Evolutionary conservation across 2,888 invertebrate species (phyloP), one percentile per base, ranked within the genome.

Genomic region (Coleophora flavipennella): DNA sequence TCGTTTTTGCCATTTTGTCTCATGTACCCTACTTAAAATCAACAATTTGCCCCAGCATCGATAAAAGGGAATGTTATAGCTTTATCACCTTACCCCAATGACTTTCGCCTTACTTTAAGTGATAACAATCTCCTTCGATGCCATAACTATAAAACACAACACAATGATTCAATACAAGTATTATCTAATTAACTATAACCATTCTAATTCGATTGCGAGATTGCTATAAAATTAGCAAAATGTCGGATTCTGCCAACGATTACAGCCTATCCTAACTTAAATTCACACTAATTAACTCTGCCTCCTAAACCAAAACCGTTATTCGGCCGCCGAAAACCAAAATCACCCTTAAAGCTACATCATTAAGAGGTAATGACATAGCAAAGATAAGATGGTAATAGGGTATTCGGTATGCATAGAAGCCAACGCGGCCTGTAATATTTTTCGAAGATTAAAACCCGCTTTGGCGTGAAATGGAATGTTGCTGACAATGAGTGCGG

Each of bases 381-480:
- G 44, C 14, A 29, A 8, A 1, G 3, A 12, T 31, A 38, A 13
- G 13, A 34, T 37, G 26, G 45, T 39, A 27, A 38, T 33, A 25
- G 35, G 13, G 20, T 26, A 36, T 29, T 42, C 35, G 31, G 40
- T 45, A 45, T 45, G 45, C 45, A 45, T 45, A 42, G 43, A 38
- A 31, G n/a, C 13, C 26, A 27, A 29, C 33, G 33, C 14, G 33
- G 38, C 36, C 40, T 40, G 33, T 33, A 40, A 43, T 40, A 43
- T 43, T 43, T 43, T 43, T 40, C 38, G 40, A 27, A 39, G 36
- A 42, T 42, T 41, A 41, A 32, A 41, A 7, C 10, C 7, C 10
- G 7, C 27, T 27, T 27, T 31, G 35, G 31, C 31, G 41, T 41
- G 41, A 26, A 41, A 34, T 29, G 28, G 26, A 31, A 35, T 20